These are phyloP conservation scores for Plutella xylostella DNA, from an alignment of 2,888 invertebrate species.

Conservation along the genomic window DNA sequence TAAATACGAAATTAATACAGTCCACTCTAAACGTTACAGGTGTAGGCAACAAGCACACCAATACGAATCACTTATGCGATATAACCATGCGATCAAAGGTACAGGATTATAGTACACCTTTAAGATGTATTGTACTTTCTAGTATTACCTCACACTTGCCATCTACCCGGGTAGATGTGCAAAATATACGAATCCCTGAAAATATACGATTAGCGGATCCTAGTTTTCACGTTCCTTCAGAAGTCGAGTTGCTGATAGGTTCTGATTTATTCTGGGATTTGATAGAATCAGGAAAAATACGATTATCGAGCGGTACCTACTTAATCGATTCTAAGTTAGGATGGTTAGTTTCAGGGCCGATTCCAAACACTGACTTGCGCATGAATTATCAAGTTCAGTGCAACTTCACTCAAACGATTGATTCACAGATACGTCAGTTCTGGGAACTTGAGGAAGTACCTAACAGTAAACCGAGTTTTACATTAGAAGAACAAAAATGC, in stretches of 20 bases:
- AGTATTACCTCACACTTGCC: no score
- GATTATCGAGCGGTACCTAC: conserved; percentile 8
- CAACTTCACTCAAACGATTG: conserved; percentile 13
- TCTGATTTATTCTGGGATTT: conserved; percentile 15
- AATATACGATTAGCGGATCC: conserved; percentile 14
- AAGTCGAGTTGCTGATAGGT: conserved; percentile 12
- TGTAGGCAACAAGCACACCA: no score
- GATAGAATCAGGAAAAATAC: conserved; percentile 8
- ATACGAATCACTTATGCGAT: no score
- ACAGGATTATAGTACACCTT: no score
- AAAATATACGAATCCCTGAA: conserved; percentile 10
- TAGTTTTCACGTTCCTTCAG: conserved; percentile 4
- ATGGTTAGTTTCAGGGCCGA: conserved; percentile 15
- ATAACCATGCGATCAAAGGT: no score
- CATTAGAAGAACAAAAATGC: conserved; percentile 9
- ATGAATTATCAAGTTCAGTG: conserved; percentile 12
- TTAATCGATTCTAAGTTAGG: conserved; percentile 15
- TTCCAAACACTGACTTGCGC: neutral
- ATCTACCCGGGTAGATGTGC: no score
- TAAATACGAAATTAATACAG: no score
- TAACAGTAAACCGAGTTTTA: neutral
- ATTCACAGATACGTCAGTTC: conserved; percentile 11
- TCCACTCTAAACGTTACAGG: no score
- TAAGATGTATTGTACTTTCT: no score
- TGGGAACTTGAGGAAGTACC: conserved; percentile 16